phyloP scores from a whole-genome alignment of 2,797 vertebrate species.

The Philypnodon macrostomus region DNA sequence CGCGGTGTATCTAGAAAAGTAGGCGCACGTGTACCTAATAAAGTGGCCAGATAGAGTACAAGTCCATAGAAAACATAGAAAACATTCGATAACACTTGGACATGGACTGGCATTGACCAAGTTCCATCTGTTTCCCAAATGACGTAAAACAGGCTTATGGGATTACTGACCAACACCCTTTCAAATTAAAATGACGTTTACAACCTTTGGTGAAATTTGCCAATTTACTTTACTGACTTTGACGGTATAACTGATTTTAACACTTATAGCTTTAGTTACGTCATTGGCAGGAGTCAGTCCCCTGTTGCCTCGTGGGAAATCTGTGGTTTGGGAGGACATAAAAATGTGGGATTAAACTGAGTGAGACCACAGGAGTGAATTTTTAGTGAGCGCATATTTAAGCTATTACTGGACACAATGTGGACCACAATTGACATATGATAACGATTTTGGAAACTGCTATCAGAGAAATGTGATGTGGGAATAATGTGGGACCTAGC shows the following conservation, averaged over 20 bases:
- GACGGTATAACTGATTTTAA: conserved; percentile 5
- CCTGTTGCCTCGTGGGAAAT: conserved; percentile 14
- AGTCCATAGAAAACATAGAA: background rate
- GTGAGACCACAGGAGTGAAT: conserved; percentile 5
- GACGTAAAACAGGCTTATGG: conserved; percentile 11
- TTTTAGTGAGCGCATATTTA: background rate
- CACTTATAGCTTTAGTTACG: conserved; percentile 2
- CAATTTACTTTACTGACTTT: conserved; percentile 3
- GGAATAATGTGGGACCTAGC: no score
- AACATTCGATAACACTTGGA: conserved; percentile 6
- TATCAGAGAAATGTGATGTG: background rate
- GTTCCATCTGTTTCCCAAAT: conserved; percentile 25
- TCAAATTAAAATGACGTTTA: conserved; percentile 6
- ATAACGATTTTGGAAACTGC: background rate
- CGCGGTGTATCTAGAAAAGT: no score
- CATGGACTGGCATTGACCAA: conserved; percentile 2
- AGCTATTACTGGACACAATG: conserved; percentile 14
- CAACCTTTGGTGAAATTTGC: background rate
- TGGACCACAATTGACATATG: conserved; percentile 3
- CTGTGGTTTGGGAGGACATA: conserved; percentile 6
- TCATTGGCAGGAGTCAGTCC: conserved; percentile 28
- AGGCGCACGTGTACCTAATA: no score
- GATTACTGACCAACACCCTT: conserved; percentile 32
- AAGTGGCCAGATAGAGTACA: background rate
- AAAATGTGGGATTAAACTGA: background rate